Evolutionary conservation across 1,140 invertebrate genomes (phyloP), one percentile per base, ranked within the genome.

Genomic region (Pomacea maculata): DNA sequence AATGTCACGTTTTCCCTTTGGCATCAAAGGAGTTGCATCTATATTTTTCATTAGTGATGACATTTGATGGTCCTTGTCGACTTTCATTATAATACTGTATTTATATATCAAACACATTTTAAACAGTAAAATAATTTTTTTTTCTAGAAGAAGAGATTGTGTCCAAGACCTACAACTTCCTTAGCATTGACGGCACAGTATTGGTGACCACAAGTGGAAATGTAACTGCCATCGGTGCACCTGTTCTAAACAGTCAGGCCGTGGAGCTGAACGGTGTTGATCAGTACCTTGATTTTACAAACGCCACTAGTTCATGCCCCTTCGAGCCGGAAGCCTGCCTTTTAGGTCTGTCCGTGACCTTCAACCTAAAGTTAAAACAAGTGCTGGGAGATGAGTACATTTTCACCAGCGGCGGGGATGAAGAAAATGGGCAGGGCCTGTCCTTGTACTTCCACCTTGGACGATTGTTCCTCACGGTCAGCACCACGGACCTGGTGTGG

Each of bases 351-450:
- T 83, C 85, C 8, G 78, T 85, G 34, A 77, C 79, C 54, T 86
- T 88, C 70, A 77, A 73, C 6, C 55, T 86, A 7, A 84, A 81
- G 65, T 34, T 88, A 4, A 70, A 68, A 17, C 52, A 45, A 15
- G 19, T 86, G 21, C 81, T 78, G 21, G 86, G 87, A 21, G 80
- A 82, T 45, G 86, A 84, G 79, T 86, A 85, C 61, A 86, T 89
- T n/a, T 83, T 89, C 75, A 84, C 83, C 34, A 85, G 79, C 63
- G 87, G 88, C 61, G 88, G 85, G 54, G 86, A 87, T 73, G 52
- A 82, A 54, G 65, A 64, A n/a, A 63, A 78, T 17, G 79, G 81
- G 19, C 82, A 85, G 68, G 88, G 88, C 12, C 74, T 89, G 15
- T 80, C 85, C 15, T 80, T 89, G 84, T 84, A 83, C 57, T 84